These are phyloP conservation scores for Phengaris alcon DNA, from an alignment of 2,888 invertebrate genomes.

Conservation along the genomic window DNA sequence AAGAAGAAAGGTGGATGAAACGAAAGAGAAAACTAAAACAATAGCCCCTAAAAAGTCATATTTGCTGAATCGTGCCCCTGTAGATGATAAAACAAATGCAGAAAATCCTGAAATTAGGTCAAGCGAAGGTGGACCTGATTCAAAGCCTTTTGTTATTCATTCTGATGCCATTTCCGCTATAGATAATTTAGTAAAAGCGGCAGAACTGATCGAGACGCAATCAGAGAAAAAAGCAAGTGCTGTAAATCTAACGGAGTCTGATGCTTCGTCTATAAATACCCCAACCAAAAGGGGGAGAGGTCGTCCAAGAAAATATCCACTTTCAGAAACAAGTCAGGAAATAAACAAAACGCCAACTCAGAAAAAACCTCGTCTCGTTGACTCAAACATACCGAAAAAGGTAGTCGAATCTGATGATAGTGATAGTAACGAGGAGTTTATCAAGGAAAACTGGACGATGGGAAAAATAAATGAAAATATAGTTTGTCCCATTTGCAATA, in stretches of 20 bases:
- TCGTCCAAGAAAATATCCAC: constrained; percentile 69
- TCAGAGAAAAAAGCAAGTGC: constrained; percentile 50
- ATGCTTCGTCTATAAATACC: constrained; percentile 48
- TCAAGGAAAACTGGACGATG: constrained; percentile 74
- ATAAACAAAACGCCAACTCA: constrained; percentile 52
- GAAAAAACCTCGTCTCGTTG: constrained; percentile 62
- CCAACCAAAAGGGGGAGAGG: constrained; percentile 69
- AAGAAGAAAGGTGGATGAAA: constrained; percentile 63
- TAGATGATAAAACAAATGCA: constrained; percentile 44
- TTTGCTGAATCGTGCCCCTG: constrained; percentile 54
- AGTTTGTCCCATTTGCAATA: constrained; percentile 72
- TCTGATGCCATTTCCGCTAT: constrained; percentile 63
- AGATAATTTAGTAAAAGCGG: constrained; percentile 71
- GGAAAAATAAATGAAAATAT: constrained; percentile 77
- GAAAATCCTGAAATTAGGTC: constrained; percentile 40
- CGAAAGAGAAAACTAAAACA: constrained; percentile 56
- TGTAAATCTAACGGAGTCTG: constrained; percentile 41
- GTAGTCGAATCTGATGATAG: constrained; percentile 53
- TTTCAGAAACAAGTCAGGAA: constrained; percentile 51
- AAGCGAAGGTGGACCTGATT: constrained; percentile 44
- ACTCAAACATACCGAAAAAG: constrained; percentile 50
- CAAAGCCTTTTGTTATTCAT: constrained; percentile 42
- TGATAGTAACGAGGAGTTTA: constrained; percentile 50
- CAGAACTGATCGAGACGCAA: constrained; percentile 68
- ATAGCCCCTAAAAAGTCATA: constrained; percentile 68